Percentiles rank a stretch among this genome's conserved stretches.
Conservation (phyloP, 2,797 vertebrate species). For the Lithobates pipiens region DNA sequence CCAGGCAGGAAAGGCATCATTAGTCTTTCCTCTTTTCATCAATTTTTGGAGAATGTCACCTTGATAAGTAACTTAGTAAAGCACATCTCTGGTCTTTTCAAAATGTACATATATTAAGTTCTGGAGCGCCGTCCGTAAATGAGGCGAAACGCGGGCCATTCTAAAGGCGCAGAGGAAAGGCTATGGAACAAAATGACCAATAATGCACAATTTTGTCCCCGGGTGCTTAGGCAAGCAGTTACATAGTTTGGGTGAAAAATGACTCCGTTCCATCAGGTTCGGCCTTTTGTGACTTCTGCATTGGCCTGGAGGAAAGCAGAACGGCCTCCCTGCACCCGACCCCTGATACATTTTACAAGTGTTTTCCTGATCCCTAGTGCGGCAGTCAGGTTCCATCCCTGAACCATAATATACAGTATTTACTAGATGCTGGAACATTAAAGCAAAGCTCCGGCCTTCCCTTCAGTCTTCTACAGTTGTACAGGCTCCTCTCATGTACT, state of each 20-base stretch:
- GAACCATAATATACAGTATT: too few relatives aligned
- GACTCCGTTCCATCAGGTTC: neutral
- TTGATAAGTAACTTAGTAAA: slow-evolving; percentile 47
- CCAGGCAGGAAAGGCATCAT: slow-evolving; percentile 41
- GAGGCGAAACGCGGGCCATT: slow-evolving; percentile 11
- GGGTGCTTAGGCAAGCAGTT: neutral
- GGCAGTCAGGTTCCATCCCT: too few relatives aligned
- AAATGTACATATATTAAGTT: slow-evolving; percentile 56
- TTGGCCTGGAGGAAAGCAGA: neutral
- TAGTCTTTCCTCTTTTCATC: slow-evolving; percentile 53
- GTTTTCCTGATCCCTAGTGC: too few relatives aligned
- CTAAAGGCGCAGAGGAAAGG: neutral
- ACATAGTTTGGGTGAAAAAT: neutral
- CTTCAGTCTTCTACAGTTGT: too few relatives aligned
- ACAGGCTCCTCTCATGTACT: too few relatives aligned
- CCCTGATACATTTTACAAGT: neutral
- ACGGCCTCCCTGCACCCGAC: neutral
- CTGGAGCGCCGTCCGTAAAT: slow-evolving; percentile 8
- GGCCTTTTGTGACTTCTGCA: neutral
- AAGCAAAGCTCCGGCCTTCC: too few relatives aligned
- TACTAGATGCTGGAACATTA: too few relatives aligned
- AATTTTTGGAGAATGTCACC: slow-evolving; percentile 57
- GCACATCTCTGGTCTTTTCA: slow-evolving; percentile 31
- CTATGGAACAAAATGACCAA: slow-evolving; percentile 2
- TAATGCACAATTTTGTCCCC: neutral